phyloP scores from a whole-genome alignment of 2,797 vertebrate species.

The Ficedula albicollis region DNA sequence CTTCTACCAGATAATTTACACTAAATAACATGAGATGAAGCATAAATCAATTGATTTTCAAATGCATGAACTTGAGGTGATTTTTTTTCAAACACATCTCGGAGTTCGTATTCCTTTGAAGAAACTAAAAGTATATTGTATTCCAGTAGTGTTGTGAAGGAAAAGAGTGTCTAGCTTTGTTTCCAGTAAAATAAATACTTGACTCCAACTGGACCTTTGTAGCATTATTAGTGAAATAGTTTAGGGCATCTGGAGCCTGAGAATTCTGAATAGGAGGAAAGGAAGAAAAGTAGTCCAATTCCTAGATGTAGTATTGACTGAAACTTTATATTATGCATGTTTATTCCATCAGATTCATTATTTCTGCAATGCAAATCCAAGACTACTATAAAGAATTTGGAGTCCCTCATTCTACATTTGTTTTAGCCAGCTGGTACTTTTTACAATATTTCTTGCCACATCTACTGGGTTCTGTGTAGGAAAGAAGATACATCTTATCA shows the following conservation, averaged over 20 bases:
- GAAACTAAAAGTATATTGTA: background rate
- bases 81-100: background rate
- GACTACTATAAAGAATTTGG: background rate
- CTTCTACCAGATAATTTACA: background rate
- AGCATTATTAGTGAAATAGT: background rate
- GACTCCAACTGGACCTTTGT: background rate
- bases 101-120: background rate
- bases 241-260: background rate
- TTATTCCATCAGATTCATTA: background rate
- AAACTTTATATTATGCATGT: background rate
- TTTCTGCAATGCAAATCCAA: background rate
- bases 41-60: background rate
- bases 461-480: background rate
- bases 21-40: background rate
- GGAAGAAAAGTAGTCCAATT: background rate
- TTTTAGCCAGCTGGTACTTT: background rate
- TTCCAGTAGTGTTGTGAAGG: background rate
- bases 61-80: background rate
- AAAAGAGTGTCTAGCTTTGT: background rate
- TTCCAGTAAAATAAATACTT: background rate
- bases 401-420: background rate
- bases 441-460: background rate
- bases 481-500: background rate
- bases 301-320: background rate
- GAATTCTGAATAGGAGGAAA: background rate